Percentiles rank a stretch among this genome's conserved stretches.
These are phyloP conservation scores for Pangasius djambal DNA, from an alignment of 2,797 vertebrate species.

Conservation along the genomic window DNA sequence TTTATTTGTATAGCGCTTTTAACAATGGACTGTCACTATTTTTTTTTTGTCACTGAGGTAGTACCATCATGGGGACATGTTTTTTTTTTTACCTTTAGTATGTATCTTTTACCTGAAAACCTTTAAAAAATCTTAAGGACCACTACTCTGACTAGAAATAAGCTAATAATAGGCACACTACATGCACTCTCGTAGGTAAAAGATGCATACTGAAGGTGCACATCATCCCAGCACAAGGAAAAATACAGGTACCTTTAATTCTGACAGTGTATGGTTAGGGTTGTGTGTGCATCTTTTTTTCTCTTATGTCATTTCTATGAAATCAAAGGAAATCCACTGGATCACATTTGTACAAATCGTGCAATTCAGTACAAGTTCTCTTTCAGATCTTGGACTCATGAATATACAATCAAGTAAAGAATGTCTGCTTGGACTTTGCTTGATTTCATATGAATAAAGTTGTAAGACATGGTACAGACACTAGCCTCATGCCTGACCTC, in stretches of 20 bases:
- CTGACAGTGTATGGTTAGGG: background rate
- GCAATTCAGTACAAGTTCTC: background rate
- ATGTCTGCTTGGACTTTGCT: background rate
- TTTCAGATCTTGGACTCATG: background rate
- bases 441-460: background rate
- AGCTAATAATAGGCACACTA: background rate
- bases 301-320: background rate
- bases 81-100: too few species aligned
- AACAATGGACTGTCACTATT: too few species aligned
- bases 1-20: too few species aligned
- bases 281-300: background rate
- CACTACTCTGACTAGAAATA: too few species aligned
- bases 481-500: background rate
- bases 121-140: too few species aligned
- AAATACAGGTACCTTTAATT: background rate
- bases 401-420: background rate
- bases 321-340: background rate
- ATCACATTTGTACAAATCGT: background rate
- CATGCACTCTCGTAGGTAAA: background rate
- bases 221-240: background rate
- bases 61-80: too few species aligned
- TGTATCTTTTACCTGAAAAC: too few species aligned
- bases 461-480: background rate
- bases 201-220: background rate
- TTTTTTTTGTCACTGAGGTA: too few species aligned